Evolutionary conservation across 2,113 vertebrate genomes (phyloP).

Genomic region (Notarius quadriscutis): DNA sequence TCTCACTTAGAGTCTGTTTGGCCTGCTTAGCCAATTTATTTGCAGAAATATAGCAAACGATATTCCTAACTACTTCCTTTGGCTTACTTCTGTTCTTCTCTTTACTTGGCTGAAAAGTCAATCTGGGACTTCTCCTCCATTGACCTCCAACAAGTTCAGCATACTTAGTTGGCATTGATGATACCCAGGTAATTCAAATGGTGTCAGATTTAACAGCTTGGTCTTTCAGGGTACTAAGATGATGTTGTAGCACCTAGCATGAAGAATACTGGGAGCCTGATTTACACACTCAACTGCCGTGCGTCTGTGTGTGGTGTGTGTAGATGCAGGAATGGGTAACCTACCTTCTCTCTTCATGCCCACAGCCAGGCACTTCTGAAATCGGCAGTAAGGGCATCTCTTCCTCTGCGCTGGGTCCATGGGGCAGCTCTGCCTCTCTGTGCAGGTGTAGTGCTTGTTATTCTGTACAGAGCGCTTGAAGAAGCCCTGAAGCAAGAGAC

Average conservation of each 20-base stretch:
- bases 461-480: constrained; percentile 82
- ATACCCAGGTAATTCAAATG: background rate
- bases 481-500: constrained; percentile 69
- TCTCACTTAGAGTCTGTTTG: no score
- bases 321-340: background rate
- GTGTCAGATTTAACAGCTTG: background rate
- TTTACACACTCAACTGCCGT: background rate
- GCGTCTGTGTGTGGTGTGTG: no score
- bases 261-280: background rate
- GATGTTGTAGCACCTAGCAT: background rate
- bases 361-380: constrained; percentile 79
- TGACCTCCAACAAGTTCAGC: background rate
- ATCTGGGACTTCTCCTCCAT: background rate
- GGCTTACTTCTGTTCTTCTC: background rate
- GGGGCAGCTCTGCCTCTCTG: constrained; percentile 73
- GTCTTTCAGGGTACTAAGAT: background rate
- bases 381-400: constrained; percentile 77
- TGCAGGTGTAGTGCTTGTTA: constrained; percentile 76
- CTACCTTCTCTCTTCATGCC: constrained; percentile 80
- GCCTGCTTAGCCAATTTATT: no score
- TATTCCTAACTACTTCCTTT: background rate
- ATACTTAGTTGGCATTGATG: background rate
- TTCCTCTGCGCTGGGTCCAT: constrained; percentile 77
- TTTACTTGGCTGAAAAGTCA: background rate
- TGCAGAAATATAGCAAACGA: background rate